A percentile compares a stretch with the other conserved stretches of the same genome.
These are phyloP conservation scores for Thrips palmi DNA, from an alignment of 1,140 invertebrate genomes.

Conservation along the genomic window DNA sequence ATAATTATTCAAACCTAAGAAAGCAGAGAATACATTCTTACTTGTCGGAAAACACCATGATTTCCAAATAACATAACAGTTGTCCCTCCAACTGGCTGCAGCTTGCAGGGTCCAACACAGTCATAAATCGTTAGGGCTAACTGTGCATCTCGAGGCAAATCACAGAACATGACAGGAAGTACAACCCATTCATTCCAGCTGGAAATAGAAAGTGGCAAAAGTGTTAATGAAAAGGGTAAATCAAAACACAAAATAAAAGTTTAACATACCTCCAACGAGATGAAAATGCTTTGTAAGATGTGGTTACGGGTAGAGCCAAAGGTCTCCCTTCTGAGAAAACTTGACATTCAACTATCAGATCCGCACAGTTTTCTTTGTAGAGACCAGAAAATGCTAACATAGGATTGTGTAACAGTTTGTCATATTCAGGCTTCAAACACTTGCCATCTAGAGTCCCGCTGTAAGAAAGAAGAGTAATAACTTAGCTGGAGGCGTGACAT, in stretches of 20 bases:
- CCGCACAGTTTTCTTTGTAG: constrained; percentile 60
- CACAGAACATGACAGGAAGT: constrained; percentile 78
- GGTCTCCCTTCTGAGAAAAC: constrained; percentile 68
- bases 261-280: constrained; percentile 74
- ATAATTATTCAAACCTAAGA: too few species aligned
- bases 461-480: constrained; percentile 19
- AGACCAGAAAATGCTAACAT: constrained; percentile 80
- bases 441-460: constrained; percentile 91
- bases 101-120: constrained; percentile 66
- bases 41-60: constrained; percentile 70
- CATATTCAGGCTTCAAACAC: constrained; percentile 65
- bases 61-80: constrained; percentile 85
- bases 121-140: constrained; percentile 89
- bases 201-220: constrained; percentile 16
- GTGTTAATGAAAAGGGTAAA: constrained; percentile 4
- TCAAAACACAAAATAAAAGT: constrained; percentile 10
- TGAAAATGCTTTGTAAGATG: constrained; percentile 84
- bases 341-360: constrained; percentile 75
- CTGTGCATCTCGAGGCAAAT: constrained; percentile 74
- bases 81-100: constrained; percentile 73
- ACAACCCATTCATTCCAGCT: constrained; percentile 98
- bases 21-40: too few species aligned
- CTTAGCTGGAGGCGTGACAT: too few species aligned
- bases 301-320: constrained; percentile 72
- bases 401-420: constrained; percentile 70